These are phyloP conservation scores for Eurystomus gularis DNA, from an alignment of 2,113 vertebrate species.

Conservation along the genomic window DNA sequence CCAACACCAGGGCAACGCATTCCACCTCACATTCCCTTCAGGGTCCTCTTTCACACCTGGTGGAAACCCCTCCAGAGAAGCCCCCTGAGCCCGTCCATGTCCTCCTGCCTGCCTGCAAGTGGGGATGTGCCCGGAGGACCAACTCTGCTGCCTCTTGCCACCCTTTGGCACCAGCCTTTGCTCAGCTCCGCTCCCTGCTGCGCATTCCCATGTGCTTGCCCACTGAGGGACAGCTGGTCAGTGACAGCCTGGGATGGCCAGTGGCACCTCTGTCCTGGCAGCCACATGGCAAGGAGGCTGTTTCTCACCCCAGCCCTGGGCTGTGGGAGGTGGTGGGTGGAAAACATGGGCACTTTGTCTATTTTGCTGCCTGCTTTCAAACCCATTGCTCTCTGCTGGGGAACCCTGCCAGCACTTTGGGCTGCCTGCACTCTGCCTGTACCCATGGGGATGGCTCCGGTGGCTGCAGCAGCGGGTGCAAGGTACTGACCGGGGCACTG, in stretches of 20 bases:
- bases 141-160: background rate
- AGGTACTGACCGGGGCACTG: background rate
- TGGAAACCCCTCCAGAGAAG: background rate
- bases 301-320: background rate
- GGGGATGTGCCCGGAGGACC: background rate
- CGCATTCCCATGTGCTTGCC: background rate
- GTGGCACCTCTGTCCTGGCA: background rate
- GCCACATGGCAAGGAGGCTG: fast-evolving
- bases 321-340: background rate
- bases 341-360: background rate
- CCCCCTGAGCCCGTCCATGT: fast-evolving
- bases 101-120: background rate
- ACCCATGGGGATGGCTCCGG: fast-evolving
- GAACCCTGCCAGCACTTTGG: background rate
- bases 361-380: background rate
- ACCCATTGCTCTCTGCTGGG: background rate
- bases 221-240: fast-evolving
- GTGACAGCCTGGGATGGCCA: background rate
- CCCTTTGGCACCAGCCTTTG: background rate
- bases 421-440: background rate
- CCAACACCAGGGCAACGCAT: fast-evolving
- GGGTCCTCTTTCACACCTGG: background rate
- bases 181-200: background rate
- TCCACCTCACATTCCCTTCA: background rate
- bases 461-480: fast-evolving